phyloP scores from a whole-genome alignment of 1,140 invertebrate species.

The Trichonephila clavata region DNA sequence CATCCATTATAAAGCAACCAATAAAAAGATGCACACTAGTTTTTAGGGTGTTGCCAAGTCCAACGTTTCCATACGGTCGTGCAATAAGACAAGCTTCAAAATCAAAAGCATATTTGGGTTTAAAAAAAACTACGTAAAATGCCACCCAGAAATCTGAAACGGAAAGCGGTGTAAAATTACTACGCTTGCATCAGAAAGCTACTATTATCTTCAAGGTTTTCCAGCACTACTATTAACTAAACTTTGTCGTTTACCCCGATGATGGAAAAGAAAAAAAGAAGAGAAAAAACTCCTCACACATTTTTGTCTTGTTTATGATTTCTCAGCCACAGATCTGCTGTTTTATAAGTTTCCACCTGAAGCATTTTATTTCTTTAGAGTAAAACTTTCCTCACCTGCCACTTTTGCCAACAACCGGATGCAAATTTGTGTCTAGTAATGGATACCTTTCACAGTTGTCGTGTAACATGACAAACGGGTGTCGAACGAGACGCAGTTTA shows the following conservation, averaged over 20 bases:
- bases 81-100: constrained; percentile 21
- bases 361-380: neutral
- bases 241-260: constrained; percentile 43
- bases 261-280: neutral
- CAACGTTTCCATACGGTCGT: constrained; percentile 33
- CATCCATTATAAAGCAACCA: constrained; percentile 43
- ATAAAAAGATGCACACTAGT: constrained; percentile 24
- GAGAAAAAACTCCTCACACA: neutral
- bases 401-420: constrained; percentile 1
- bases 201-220: constrained; percentile 59
- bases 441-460: constrained; percentile 25
- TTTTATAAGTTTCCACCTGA: constrained; percentile 6
- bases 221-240: constrained; percentile 59
- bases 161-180: constrained; percentile 65
- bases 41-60: constrained; percentile 26
- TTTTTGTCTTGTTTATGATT: constrained; percentile 27
- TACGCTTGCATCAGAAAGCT: constrained; percentile 57
- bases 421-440: constrained; percentile 18
- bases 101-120: constrained; percentile 19
- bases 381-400: constrained; percentile 20
- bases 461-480: neutral
- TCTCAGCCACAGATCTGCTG: neutral
- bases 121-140: constrained; percentile 18
- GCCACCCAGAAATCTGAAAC: constrained; percentile 67
- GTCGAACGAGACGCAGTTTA: constrained; percentile 16